Conservation (phyloP, 2,888 invertebrate species). For the Drosophila bunnanda region DNA sequence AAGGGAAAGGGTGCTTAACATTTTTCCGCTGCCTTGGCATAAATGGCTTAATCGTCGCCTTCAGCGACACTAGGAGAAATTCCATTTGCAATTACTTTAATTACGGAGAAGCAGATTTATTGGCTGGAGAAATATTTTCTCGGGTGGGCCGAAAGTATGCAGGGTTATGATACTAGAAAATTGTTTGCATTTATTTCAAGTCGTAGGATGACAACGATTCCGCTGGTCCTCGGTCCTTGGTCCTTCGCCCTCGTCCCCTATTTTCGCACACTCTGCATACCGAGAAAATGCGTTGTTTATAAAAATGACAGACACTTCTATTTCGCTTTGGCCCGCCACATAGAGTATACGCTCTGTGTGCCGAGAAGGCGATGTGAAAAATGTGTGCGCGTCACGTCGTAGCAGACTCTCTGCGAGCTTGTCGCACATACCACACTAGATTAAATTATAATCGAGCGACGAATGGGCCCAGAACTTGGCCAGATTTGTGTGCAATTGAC, state of each 20-base stretch:
- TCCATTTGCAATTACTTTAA: constrained; percentile 76
- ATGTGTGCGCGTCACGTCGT: constrained; percentile 74
- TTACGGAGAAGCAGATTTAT: constrained; percentile 54
- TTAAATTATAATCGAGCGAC: constrained; percentile 78
- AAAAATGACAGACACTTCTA: constrained; percentile 80
- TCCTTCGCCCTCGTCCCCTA: background rate
- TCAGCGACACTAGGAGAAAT: constrained; percentile 46
- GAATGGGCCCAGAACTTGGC: constrained; percentile 54
- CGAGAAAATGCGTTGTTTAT: constrained; percentile 75
- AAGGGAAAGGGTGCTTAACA: constrained; percentile 56
- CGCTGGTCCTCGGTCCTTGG: background rate
- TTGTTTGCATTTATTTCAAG: constrained; percentile 80
- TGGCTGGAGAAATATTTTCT: constrained; percentile 29
- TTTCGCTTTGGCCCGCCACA: constrained; percentile 60
- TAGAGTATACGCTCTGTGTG: constrained; percentile 1
- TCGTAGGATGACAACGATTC: constrained; percentile 68
- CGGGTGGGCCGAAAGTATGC: constrained; percentile 30
- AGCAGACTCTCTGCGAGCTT: constrained; percentile 62
- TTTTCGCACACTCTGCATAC: constrained; percentile 34
- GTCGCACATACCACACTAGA: constrained; percentile 81
- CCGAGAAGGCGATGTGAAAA: constrained; percentile 67
- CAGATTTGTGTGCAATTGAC: constrained; percentile 80
- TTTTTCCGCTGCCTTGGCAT: constrained; percentile 74
- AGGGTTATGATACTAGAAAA: constrained; percentile 72
- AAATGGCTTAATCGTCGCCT: constrained; percentile 74